Base-by-base conservation (phyloP, 2,888 invertebrate genomes). In the Drosophila mimetica region DNA sequence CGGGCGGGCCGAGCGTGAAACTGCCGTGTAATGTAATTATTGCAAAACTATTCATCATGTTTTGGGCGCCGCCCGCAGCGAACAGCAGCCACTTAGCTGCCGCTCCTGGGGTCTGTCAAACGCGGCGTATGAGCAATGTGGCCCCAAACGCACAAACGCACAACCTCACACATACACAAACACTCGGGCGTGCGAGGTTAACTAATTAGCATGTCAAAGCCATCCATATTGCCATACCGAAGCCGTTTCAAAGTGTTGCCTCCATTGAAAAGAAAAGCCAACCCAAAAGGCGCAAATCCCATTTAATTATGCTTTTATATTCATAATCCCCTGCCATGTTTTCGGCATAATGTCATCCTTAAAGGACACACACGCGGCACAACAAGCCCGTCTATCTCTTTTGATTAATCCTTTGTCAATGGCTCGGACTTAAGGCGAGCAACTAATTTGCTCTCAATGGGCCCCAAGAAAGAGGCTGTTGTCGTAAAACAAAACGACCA, bases 171-270 rank as follows among this genome's bases (percentile, higher is more conserved):
- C 36, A 16, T 16, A 30, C 37, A 34, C 36, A 18, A 44, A 14
- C 46, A 18, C 44, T 25, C 71, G 14, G 41, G 60, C 65, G 64
- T 61, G 65, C 71, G 57, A 75, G 82, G 75, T 79, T 79, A 87
- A 79, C 85, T 84, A 82, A 82, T 82, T 87, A 87, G 73, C 82
- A 82, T 86, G 82, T 86, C 82, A 86, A 87, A 82, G 85, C 72
- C 87, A 86, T 81, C 76, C 71, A 81, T 81, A 81, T 82, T 60
- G 59, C 72, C 65, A 46, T 48, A 22, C 36, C 66, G 58, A 36
- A 61, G 63, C 41, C 25, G 28, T 59, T 50, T 59, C 46, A 44
- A 57, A 47, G 52, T 53, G 48, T 53, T 9, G 20, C 32, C 25
- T 36, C 28, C 58, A 14, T n/a, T 36, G 44, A 37, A 46, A 42